phyloP scores from a whole-genome alignment of 2,888 invertebrate species.

The Strigamia transsilvanica region DNA sequence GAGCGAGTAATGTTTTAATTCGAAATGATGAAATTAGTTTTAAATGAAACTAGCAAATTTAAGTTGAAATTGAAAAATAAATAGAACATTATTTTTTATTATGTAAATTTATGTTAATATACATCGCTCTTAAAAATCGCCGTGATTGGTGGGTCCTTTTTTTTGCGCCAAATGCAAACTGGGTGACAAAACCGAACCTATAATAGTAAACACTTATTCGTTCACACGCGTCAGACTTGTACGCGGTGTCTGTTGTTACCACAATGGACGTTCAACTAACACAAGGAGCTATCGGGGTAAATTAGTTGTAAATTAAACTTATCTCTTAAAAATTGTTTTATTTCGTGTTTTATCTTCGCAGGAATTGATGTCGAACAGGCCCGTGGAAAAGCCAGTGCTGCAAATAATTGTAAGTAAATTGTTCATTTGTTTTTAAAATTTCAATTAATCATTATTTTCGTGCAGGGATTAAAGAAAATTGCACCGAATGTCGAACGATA shows the following conservation, averaged over 20 bases:
- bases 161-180: too few species aligned
- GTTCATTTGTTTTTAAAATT: not conserved
- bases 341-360: not conserved
- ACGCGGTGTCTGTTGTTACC: not conserved
- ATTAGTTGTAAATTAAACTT: too few species aligned
- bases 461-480: not conserved
- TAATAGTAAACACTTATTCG: too few species aligned
- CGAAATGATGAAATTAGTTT: too few species aligned
- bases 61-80: too few species aligned
- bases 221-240: too few species aligned
- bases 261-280: not conserved
- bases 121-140: too few species aligned
- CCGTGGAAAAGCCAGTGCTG: not conserved
- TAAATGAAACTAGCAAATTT: too few species aligned
- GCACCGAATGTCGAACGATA: not conserved
- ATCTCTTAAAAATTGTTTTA: not conserved
- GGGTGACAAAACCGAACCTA: too few species aligned
- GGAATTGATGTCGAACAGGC: not conserved
- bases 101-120: too few species aligned
- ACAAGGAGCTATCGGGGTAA: not conserved
- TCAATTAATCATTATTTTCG: not conserved
- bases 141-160: too few species aligned
- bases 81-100: too few species aligned
- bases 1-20: not conserved
- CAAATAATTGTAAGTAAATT: not conserved